Evolutionary conservation across 2,888 invertebrate species (phyloP).

Genomic region (Tachina fera): DNA sequence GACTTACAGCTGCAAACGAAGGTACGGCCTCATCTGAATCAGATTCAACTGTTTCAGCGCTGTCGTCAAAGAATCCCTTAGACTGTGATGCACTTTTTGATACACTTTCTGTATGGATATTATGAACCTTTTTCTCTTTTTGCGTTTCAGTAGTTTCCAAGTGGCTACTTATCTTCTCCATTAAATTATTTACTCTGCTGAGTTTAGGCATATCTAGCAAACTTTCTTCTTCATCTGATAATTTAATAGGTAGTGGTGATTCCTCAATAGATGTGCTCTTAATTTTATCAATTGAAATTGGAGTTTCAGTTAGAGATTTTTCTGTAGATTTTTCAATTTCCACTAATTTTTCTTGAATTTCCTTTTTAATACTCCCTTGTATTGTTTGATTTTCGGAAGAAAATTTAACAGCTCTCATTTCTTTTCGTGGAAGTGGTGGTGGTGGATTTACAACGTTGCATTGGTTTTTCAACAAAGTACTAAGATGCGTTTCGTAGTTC

Average conservation of each 20-base stretch:
- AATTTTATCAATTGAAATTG: background rate
- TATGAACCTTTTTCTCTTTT: background rate
- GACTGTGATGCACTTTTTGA: background rate
- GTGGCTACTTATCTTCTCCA: background rate
- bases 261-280: background rate
- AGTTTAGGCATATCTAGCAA: conserved; percentile 23
- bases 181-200: background rate
- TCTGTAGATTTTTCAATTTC: background rate
- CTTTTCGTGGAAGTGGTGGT: conserved; percentile 6
- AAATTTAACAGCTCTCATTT: conserved; percentile 32
- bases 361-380: background rate
- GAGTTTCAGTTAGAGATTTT: background rate
- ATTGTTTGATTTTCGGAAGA: background rate
- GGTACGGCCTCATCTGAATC: conserved; percentile 78
- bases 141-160: no score
- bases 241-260: conserved; percentile 12
- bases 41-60: conserved; percentile 17
- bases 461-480: conserved; percentile 24
- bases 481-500: conserved; percentile 3
- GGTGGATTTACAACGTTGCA: background rate
- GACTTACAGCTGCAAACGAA: conserved; percentile 77
- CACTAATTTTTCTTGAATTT: background rate
- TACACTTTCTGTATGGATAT: background rate
- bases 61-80: conserved; percentile 50
- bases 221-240: conserved; percentile 15